Evolutionary conservation across 2,113 vertebrate genomes (phyloP).

Genomic region (Cranoglanis bouderius): DNA sequence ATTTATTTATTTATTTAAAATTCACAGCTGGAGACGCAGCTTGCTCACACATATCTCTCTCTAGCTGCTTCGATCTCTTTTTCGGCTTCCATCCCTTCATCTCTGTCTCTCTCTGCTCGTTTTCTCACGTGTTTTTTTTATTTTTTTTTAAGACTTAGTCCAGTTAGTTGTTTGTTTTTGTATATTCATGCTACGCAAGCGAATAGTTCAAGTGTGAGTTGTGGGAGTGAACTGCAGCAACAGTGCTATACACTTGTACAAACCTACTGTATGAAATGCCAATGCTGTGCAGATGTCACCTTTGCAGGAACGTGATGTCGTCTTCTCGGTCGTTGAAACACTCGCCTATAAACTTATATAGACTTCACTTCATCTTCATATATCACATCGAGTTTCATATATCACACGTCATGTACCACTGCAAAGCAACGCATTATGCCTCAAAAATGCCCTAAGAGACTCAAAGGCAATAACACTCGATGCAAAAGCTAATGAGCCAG

Average conservation of each 20-base stretch:
- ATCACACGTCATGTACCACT: neutral
- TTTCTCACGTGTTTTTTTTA: too few species aligned
- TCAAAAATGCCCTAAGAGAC: slow-evolving; percentile 35
- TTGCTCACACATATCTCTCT: slow-evolving; percentile 57
- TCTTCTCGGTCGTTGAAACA: neutral
- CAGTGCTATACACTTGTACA: neutral
- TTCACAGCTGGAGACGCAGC: slow-evolving; percentile 66
- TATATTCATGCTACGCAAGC: slow-evolving; percentile 41
- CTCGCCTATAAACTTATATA: neutral
- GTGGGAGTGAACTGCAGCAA: neutral
- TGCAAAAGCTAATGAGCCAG: slow-evolving; percentile 40
- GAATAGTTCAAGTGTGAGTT: neutral
- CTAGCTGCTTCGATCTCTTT: neutral
- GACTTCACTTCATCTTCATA: neutral
- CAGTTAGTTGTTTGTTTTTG: slow-evolving; percentile 13
- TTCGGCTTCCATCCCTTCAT: neutral
- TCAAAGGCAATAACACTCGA: neutral
- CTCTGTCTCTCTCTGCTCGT: neutral
- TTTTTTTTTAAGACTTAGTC: neutral
- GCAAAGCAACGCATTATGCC: neutral
- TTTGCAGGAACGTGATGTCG: neutral
- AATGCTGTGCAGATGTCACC: neutral
- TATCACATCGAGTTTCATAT: neutral
- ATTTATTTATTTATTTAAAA: slow-evolving; percentile 74
- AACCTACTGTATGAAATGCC: neutral